These are phyloP conservation scores for Hirudo medicinalis DNA, from an alignment of 1,140 invertebrate genomes.

Conservation along the genomic window DNA sequence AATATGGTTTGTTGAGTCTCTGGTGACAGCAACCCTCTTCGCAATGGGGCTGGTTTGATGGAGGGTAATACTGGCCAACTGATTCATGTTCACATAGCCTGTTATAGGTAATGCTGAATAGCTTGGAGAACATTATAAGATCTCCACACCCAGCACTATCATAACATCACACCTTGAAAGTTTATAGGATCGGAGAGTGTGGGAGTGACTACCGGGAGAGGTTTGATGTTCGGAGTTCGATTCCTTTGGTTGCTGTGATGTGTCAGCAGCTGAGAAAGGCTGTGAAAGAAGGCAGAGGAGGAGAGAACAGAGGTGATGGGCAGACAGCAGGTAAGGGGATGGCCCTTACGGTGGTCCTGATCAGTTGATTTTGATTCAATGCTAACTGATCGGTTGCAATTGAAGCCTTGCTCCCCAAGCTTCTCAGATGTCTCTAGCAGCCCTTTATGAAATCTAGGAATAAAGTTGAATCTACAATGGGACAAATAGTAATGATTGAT, in stretches of 20 bases:
- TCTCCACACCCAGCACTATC: background rate
- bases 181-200: background rate
- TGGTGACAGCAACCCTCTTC: background rate
- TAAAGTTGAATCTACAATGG: no score
- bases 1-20: no score
- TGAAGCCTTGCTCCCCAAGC: no score
- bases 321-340: background rate
- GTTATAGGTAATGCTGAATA: background rate
- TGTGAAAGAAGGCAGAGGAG: background rate
- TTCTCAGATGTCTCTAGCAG: no score
- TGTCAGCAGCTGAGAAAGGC: background rate
- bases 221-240: slow-evolving; percentile 10
- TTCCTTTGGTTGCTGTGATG: background rate
- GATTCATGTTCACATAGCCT: background rate
- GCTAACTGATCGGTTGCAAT: no score
- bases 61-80: background rate
- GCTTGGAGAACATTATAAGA: no score
- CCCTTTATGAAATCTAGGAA: no score
- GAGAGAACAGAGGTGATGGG: background rate
- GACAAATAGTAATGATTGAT: no score
- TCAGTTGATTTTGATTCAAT: no score
- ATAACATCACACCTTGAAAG: background rate
- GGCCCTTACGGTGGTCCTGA: background rate
- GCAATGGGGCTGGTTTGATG: background rate
- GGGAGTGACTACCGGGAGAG: slow-evolving; percentile 6